Evolutionary conservation across 2,113 vertebrate genomes (phyloP).

Genomic region (Gorilla gorilla): DNA sequence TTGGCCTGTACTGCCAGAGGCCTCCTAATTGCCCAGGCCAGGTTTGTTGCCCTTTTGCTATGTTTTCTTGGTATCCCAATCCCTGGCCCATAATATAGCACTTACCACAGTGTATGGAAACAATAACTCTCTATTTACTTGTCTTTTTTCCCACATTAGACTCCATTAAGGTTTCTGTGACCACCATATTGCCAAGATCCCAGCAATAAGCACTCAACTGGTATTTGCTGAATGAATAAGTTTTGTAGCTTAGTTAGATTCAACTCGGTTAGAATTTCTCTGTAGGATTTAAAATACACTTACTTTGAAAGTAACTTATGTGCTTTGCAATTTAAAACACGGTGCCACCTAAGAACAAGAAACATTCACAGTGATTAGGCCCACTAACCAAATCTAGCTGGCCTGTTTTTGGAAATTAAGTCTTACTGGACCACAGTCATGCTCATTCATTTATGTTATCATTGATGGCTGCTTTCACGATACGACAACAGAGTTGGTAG

Average conservation of each 20-base stretch:
- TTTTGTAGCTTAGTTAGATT: slow-evolving; percentile 10
- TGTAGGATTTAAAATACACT: not conserved
- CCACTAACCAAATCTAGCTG: not conserved
- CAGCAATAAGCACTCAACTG: not conserved
- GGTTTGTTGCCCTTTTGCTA: not conserved
- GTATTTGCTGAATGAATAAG: not conserved
- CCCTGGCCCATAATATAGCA: not conserved
- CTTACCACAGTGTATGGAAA: not conserved
- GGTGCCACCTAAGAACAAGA: not conserved
- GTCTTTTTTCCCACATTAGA: not conserved
- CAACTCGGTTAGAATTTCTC: not conserved
- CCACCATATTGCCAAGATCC: not conserved
- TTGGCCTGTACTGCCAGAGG: not conserved
- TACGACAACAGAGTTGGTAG: not conserved
- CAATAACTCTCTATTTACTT: not conserved
- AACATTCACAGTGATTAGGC: not conserved
- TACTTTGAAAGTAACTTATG: not conserved
- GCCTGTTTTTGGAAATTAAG: not conserved
- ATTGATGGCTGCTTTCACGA: not conserved
- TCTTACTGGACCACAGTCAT: not conserved
- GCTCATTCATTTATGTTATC: not conserved
- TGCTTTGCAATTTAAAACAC: not conserved
- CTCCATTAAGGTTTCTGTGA: not conserved
- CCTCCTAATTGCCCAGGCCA: not conserved
- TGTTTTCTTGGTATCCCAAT: not conserved